These are phyloP conservation scores for Argyrosomus japonicus DNA, from an alignment of 2,113 vertebrate species.

Conservation along the genomic window DNA sequence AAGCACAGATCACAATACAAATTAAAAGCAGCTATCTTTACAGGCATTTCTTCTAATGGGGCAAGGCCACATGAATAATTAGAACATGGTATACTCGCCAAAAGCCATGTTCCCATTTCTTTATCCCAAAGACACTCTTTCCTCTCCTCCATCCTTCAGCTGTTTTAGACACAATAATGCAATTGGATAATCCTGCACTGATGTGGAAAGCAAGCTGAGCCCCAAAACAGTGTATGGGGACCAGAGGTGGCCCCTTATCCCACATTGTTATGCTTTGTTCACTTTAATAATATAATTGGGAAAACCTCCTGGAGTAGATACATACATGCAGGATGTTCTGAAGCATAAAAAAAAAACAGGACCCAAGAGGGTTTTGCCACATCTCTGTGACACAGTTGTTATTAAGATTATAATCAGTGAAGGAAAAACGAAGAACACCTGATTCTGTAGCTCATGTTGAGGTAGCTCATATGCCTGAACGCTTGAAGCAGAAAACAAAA, in stretches of 20 bases:
- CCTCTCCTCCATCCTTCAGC: conserved; percentile 21
- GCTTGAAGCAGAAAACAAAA: conserved; percentile 17
- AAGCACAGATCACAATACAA: background rate
- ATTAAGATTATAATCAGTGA: conserved; percentile 9
- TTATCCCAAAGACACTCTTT: conserved; percentile 33
- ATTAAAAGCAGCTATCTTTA: conserved; percentile 27
- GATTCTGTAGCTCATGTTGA: conserved; percentile 4
- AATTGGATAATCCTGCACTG: conserved; percentile 39
- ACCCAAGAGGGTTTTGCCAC: conserved; percentile 35
- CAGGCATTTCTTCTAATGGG: conserved; percentile 32
- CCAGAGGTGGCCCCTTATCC: conserved; percentile 43
- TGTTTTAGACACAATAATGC: conserved; percentile 36
- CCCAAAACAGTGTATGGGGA: conserved; percentile 28
- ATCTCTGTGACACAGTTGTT: conserved; percentile 27
- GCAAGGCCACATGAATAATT: conserved; percentile 61
- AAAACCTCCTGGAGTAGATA: conserved; percentile 25
- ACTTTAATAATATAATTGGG: conserved; percentile 35
- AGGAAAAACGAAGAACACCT: background rate
- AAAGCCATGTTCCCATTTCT: conserved; percentile 62
- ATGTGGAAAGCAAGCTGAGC: conserved; percentile 53
- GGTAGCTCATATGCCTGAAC: conserved; percentile 3
- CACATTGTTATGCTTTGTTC: conserved; percentile 29
- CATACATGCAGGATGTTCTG: background rate
- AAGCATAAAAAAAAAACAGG: conserved; percentile 20
- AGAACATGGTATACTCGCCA: conserved; percentile 40